Evolutionary conservation across 2,113 vertebrate genomes (phyloP).

Genomic region (Xerus inauris): DNA sequence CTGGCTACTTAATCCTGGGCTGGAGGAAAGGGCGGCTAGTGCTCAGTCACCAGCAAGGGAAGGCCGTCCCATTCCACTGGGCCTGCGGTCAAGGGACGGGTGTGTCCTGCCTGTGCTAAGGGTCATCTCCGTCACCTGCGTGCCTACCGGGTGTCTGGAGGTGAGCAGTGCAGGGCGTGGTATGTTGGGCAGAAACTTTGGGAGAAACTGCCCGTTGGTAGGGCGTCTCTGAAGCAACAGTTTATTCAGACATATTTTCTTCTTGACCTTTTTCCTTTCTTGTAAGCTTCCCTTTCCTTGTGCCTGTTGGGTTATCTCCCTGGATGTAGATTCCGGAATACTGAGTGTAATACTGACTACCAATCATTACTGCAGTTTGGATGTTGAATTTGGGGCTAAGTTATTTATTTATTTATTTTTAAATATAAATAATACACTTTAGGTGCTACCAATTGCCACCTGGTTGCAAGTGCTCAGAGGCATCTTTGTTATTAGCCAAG

Average conservation of each 20-base stretch:
- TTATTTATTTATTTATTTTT: neutral
- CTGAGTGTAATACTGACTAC: neutral
- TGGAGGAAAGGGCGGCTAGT: too few species aligned
- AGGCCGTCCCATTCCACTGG: neutral
- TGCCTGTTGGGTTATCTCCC: neutral
- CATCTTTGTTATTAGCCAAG: neutral
- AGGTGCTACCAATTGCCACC: neutral
- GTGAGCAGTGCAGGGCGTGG: rapidly evolving
- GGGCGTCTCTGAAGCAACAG: neutral
- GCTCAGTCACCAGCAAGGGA: too few species aligned
- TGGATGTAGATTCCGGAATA: neutral
- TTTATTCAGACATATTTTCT: neutral
- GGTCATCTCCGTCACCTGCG: too few species aligned
- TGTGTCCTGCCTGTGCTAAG: neutral
- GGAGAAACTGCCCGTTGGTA: neutral
- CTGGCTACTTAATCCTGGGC: neutral
- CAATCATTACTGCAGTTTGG: neutral
- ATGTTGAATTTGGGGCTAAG: neutral
- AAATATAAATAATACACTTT: neutral
- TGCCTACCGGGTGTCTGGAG: neutral
- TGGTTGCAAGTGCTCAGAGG: neutral
- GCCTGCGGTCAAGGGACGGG: neutral
- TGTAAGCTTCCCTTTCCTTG: neutral
- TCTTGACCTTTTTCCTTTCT: constrained; percentile 5
- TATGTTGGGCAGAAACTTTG: too few species aligned